Evolutionary conservation across 1,140 invertebrate genomes (phyloP).

Genomic region (Vanessa atalanta): DNA sequence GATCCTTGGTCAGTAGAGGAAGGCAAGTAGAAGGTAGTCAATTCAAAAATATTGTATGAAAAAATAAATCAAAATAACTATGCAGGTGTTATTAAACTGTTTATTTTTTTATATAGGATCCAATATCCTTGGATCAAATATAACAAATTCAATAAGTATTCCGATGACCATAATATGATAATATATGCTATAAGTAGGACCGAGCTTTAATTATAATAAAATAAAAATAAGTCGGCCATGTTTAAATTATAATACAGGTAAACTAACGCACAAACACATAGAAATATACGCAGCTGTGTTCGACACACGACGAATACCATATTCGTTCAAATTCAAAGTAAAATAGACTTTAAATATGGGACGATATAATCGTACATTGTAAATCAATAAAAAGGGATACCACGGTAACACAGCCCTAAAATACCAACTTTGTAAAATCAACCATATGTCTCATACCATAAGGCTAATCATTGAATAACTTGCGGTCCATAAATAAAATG

Average conservation of each 20-base stretch:
- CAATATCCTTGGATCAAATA: not conserved
- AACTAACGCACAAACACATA: slow-evolving; percentile 28
- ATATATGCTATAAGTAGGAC: slow-evolving; percentile 23
- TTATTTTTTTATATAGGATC: not conserved
- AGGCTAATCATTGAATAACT: not conserved
- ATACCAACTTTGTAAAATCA: slow-evolving; percentile 4
- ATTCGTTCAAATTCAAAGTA: not conserved
- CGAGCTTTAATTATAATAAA: slow-evolving; percentile 39
- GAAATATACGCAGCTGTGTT: slow-evolving; percentile 25
- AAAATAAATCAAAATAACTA: not conserved
- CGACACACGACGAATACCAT: slow-evolving; percentile 26
- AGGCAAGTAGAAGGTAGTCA: too few species aligned
- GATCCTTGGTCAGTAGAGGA: too few species aligned
- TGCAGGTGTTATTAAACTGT: not conserved
- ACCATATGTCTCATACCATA: not conserved
- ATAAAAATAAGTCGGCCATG: slow-evolving; percentile 43
- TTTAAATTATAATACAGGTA: slow-evolving; percentile 43
- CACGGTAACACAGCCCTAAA: not conserved
- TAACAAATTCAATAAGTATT: slow-evolving; percentile 22
- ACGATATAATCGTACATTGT: slow-evolving; percentile 8
- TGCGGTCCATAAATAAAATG: not conserved
- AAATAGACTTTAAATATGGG: not conserved
- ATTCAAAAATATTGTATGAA: too few species aligned
- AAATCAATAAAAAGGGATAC: slow-evolving; percentile 9
- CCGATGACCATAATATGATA: slow-evolving; percentile 27